Percentiles rank a stretch among this genome's conserved stretches.
phyloP scores from a whole-genome alignment of 2,113 vertebrate genomes.

The Pygoscelis antarcticus region DNA sequence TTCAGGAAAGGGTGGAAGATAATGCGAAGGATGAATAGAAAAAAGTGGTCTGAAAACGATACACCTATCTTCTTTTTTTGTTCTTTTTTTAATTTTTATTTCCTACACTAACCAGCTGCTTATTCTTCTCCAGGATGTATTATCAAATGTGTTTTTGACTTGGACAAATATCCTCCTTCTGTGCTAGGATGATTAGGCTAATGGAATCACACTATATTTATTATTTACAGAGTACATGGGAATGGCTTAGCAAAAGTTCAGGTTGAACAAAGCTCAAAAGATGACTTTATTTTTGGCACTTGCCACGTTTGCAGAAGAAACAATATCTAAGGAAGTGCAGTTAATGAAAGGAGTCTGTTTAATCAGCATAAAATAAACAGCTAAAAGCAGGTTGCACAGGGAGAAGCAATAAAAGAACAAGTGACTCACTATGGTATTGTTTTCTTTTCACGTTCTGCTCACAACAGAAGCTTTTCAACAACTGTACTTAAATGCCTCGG shows the following conservation, averaged over 20 bases:
- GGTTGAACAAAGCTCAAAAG: conserved; percentile 40
- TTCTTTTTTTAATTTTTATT: background rate
- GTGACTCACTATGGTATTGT: background rate
- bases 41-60: background rate
- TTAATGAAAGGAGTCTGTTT: conserved; percentile 58
- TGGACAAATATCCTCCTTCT: background rate
- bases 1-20: background rate
- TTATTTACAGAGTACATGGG: conserved; percentile 56
- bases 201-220: conserved; percentile 48
- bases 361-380: conserved; percentile 68
- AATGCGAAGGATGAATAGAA: fast-evolving
- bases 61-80: fast-evolving
- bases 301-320: conserved; percentile 32
- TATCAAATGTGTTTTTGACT: background rate
- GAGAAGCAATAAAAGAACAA: conserved; percentile 51
- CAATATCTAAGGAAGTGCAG: conserved; percentile 62
- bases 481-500: conserved; percentile 21
- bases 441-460: conserved; percentile 58
- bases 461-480: conserved; percentile 68
- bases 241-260: conserved; percentile 47
- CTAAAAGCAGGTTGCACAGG: conserved; percentile 21
- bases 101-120: background rate
- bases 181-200: conserved; percentile 14
- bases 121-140: background rate
- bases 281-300: conserved; percentile 54